Percentiles rank a stretch among this genome's conserved stretches.
These are phyloP conservation scores for Pocillopora damicornis DNA, from an alignment of 64 coral and sea anemone species.

Conservation along the genomic window DNA sequence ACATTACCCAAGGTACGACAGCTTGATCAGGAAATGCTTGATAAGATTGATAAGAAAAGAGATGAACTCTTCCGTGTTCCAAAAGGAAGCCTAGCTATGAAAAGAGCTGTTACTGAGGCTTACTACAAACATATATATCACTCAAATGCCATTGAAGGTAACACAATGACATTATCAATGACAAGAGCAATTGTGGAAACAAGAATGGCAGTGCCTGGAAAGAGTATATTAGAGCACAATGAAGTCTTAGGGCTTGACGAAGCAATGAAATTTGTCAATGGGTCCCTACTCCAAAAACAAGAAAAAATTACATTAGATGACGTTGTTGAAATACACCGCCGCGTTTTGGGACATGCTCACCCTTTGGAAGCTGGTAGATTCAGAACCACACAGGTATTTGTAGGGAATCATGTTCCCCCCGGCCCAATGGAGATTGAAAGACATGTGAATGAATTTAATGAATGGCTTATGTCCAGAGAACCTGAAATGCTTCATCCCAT, in stretches of 20 bases:
- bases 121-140: constrained; percentile 98
- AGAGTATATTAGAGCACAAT: constrained; percentile 96
- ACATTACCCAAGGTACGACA: constrained; percentile 94
- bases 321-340: constrained; percentile 85
- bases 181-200: constrained; percentile 94
- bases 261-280: constrained; percentile 91
- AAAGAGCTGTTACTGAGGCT: constrained; percentile 89
- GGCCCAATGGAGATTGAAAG: constrained; percentile 73
- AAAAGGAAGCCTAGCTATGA: constrained; percentile 73
- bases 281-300: constrained; percentile 77
- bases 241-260: constrained; percentile 95
- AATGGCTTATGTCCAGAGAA: constrained; percentile 72
- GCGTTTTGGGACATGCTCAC: constrained; percentile 90
- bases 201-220: constrained; percentile 92
- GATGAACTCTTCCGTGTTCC: constrained; percentile 80
- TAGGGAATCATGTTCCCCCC: constrained; percentile 87
- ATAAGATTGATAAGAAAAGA: constrained; percentile 85
- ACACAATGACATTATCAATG: constrained; percentile 99
- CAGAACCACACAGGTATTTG: constrained; percentile 88
- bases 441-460: constrained; percentile 89
- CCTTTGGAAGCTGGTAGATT: constrained; percentile 90
- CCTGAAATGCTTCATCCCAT: constrained; percentile 80
- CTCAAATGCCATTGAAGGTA: constrained; percentile 98
- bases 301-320: constrained; percentile 73
- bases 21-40: constrained; percentile 91